Conservation (phyloP, 2,113 vertebrate genomes). For the Lepus americanus region DNA sequence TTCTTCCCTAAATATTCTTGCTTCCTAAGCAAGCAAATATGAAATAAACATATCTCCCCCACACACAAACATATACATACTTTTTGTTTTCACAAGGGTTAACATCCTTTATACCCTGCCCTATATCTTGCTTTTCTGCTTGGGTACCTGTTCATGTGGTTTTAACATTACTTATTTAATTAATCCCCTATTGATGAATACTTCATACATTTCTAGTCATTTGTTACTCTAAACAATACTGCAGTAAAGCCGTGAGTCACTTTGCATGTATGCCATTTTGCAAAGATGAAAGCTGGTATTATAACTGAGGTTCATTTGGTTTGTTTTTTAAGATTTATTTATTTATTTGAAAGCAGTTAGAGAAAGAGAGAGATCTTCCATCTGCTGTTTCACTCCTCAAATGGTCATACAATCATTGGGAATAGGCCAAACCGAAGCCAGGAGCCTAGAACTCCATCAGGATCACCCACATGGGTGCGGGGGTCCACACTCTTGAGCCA, state of each 20-base stretch:
- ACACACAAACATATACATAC: no score
- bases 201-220: neutral
- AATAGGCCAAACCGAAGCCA: no score
- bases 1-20: neutral
- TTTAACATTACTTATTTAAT: slow-evolving; percentile 2
- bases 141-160: neutral
- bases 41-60: neutral
- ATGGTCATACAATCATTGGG: no score
- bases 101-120: neutral
- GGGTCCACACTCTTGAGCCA: no score
- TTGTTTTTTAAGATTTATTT: no score
- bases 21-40: neutral
- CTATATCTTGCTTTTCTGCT: neutral
- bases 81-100: neutral
- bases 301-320: neutral
- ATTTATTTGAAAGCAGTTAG: no score
- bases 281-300: neutral
- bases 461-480: no score
- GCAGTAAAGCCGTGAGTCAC: neutral
- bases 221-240: neutral
- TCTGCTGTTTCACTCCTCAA: no score
- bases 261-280: neutral
- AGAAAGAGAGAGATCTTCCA: no score
- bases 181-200: neutral
- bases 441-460: no score